Evolutionary conservation across 2,113 vertebrate genomes (phyloP).

Genomic region (Silurus glanis): DNA sequence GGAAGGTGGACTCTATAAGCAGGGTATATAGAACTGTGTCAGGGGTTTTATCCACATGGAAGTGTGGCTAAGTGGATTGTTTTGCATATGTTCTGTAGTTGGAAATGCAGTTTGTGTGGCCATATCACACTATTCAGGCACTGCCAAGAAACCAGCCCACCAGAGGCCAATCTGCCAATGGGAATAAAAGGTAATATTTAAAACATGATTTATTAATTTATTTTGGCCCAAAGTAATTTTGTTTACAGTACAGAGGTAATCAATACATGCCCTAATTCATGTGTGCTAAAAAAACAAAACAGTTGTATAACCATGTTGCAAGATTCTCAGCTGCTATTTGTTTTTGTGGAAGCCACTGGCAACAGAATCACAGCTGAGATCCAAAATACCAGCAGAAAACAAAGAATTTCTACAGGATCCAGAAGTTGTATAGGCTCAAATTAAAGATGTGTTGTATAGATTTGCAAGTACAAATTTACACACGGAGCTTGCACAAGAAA

Average conservation of each 20-base stretch:
- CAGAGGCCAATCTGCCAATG: background rate
- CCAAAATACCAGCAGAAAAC: background rate
- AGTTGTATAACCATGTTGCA: background rate
- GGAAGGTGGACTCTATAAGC: background rate
- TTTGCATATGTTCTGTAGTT: slow-evolving; percentile 7
- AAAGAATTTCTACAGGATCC: slow-evolving; percentile 18
- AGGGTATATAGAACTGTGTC: background rate
- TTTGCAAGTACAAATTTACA: slow-evolving; percentile 51
- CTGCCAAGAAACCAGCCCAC: slow-evolving; percentile 2
- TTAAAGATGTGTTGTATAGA: slow-evolving; percentile 48
- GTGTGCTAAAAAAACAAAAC: background rate
- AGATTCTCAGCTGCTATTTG: slow-evolving; percentile 6
- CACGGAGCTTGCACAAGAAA: slow-evolving; percentile 27
- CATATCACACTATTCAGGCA: background rate
- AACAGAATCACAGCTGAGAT: slow-evolving; percentile 6
- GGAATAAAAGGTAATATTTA: background rate
- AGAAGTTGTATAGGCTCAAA: slow-evolving; percentile 25
- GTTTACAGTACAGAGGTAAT: slow-evolving; percentile 3
- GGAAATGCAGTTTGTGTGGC: background rate
- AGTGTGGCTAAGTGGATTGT: background rate
- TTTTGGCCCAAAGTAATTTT: background rate
- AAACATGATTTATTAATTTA: background rate
- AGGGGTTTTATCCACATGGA: background rate
- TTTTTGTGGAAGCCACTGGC: background rate
- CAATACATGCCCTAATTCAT: background rate